Base-by-base conservation (phyloP, 2,113 vertebrate genomes). In the Apteryx owenii region DNA sequence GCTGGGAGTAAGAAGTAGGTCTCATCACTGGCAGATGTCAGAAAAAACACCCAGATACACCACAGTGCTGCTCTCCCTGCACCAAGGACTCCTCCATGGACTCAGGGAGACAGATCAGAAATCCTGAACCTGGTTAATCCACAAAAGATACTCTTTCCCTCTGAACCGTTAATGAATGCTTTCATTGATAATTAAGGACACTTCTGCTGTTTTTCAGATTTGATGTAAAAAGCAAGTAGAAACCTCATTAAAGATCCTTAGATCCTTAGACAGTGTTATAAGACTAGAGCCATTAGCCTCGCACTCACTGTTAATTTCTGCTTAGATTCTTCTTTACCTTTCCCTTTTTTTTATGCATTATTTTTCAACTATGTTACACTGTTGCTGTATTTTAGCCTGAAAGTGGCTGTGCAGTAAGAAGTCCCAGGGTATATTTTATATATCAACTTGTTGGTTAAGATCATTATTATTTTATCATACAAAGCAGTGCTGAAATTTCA, bases 381-480 rank as follows among this genome's bases (percentile, higher is more conserved):
- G 16, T 22, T 80, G 70, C n/a, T 69, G n/a, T 51, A 69, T 93
- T 93, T 85, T 89, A 85, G 58, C 25, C 75, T 4, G 3, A 25
- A 93, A 82, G 46, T 28, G 28, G 36, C 42, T 81, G n/a, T 33
- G 64, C 58, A 38, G 19, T 71, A 95, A 95, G 79, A 95, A 97
- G 95, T 91, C 84, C 87, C 87, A 94, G 85, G 29, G 31, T 86
- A 73, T 96, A 93, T 91, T 95, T 96, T 90, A 97, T 94, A 81
- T 83, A 96, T 95, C 60, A 95, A 33, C 60, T 69, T 89, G 53
- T 95, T 97, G 89, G 58, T 71, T 91, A 95, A 97, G 68, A 89
- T 66, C 89, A 88, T 96, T 78, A 96, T 95, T 95, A 93, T 95
- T 97, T 97, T 80, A 94, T 75, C 50, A 85, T 42, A 91, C 21